Conservation (phyloP, 2,888 invertebrate genomes). For the Tipula helvola region DNA sequence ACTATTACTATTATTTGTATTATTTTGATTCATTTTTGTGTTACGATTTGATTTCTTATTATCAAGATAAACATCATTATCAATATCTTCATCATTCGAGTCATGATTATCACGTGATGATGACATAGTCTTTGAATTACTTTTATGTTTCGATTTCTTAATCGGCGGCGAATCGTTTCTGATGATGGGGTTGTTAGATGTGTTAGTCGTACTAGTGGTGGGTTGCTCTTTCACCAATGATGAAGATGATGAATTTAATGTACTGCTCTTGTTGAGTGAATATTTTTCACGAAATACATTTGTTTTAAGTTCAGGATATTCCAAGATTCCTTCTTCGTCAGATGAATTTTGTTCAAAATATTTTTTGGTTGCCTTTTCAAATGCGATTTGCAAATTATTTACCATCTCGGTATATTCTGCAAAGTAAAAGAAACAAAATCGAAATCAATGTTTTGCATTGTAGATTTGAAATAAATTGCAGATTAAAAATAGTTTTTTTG, state of each 20-base stretch:
- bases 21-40: slow-evolving; percentile 6
- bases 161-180: background rate
- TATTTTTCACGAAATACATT: slow-evolving; percentile 37
- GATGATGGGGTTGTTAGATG: background rate
- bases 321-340: slow-evolving; percentile 62
- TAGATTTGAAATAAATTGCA: too few relatives aligned
- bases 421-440: slow-evolving; percentile 20
- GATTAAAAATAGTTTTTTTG: too few relatives aligned
- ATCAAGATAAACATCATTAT: background rate
- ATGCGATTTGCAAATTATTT: slow-evolving; percentile 66
- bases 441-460: background rate
- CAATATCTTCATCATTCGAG: background rate
- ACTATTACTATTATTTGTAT: background rate
- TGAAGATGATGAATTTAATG: slow-evolving; percentile 13
- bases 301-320: slow-evolving; percentile 42
- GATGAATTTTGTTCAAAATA: slow-evolving; percentile 72
- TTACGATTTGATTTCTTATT: background rate
- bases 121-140: background rate
- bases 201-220: background rate
- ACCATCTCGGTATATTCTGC: slow-evolving; percentile 83
- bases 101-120: background rate
- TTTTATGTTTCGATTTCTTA: background rate
- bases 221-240: slow-evolving; percentile 1
- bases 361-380: slow-evolving; percentile 68
- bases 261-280: slow-evolving; percentile 31